Conservation (phyloP, 2,113 vertebrate species). For the Tringa solitaria region DNA sequence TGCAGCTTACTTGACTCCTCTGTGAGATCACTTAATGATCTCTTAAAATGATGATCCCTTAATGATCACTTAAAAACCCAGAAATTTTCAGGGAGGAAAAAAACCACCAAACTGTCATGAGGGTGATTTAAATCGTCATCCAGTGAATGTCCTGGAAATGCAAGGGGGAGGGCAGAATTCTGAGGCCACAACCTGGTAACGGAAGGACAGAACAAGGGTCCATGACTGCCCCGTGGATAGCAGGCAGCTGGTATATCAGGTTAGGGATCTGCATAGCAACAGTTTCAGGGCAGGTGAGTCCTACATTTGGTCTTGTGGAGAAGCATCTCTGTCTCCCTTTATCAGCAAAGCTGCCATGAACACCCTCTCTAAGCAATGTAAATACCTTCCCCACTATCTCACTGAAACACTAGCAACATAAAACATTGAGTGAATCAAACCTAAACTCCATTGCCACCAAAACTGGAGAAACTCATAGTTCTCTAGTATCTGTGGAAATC, state of each 20-base stretch:
- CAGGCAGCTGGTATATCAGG: neutral
- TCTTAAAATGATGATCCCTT: no score
- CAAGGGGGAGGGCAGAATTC: neutral
- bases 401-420: neutral
- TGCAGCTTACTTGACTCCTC: neutral
- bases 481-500: neutral
- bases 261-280: neutral
- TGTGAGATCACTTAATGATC: neutral
- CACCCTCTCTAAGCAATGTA: neutral
- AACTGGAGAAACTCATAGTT: neutral
- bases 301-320: neutral
- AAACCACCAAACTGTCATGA: fast-evolving
- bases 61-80: no score
- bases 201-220: neutral
- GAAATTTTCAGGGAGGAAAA: neutral
- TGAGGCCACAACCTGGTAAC: neutral
- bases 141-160: neutral
- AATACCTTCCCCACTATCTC: neutral
- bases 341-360: neutral
- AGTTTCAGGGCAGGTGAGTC: neutral
- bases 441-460: neutral
- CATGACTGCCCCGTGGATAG: no score
- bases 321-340: neutral
- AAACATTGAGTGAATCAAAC: neutral
- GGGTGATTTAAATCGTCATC: neutral